Evolutionary conservation across 2,113 vertebrate genomes (phyloP), one percentile per base, ranked within the genome.

Genomic region (Pomatorhinus ruficollis): DNA sequence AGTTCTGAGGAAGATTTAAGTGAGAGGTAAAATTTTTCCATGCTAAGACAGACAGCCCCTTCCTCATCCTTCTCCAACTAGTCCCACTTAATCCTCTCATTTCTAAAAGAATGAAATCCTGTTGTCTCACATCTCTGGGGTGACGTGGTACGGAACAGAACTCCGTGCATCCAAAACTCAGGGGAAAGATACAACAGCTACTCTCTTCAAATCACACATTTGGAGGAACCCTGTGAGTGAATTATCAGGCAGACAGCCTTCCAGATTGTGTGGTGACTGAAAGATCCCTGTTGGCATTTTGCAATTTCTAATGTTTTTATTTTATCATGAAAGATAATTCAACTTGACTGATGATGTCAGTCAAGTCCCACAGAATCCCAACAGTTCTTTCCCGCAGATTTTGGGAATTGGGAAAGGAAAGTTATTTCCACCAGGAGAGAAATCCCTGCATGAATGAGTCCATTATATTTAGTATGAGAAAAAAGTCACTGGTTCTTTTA

Each of bases 1-100:
- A 95, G 66, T 39, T 77, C 71, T 93, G 68, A 94, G 66, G 49
- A 95, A 91, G 53, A 90, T 78, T 84, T 84, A 92, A 90, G 68
- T 53, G 72, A 93, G 49, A 93, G 69, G 85, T 74, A 89, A 91
- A 76, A 87, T 23, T 39, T 74, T 83, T 84, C 83, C 87, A 81
- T 0, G 1, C 27, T 17, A 47, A 92, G 35, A 70, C 33, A 79
- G 40, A 28, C 57, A 90, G 33, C 7, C 39, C 30, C 39, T 56
- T 94, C 47, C 49, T 76, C 52, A 72, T 57, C 44, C 31, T 74
- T 70, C 78, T 77, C 71, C 50, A 80, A 37, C 22, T 12, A 44
- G 11, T 50, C 12, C 57, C 10, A 16, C 30, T 63, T 65, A 33
- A 89, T 37, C 42, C 40, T 27, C 23, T 53, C 50, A 65, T 79